phyloP scores from a whole-genome alignment of 2,113 vertebrate genomes.

The Odocoileus virginianus region DNA sequence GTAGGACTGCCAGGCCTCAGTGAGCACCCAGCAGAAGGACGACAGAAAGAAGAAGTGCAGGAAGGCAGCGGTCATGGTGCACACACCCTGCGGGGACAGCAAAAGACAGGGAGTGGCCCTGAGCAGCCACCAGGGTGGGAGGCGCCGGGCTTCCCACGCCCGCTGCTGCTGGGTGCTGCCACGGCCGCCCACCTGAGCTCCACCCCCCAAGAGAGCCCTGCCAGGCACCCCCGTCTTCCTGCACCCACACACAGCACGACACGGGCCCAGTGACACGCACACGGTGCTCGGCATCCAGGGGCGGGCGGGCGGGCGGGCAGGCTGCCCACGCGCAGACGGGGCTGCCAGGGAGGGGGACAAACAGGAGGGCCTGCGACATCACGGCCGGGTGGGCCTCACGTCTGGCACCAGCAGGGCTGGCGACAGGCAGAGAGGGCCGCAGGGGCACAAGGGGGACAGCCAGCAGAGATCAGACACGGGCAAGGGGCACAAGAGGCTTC shows the following conservation, averaged over 20 bases:
- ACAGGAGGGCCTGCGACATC: conserved; percentile 31
- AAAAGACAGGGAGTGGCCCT: background rate
- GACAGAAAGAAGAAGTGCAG: conserved; percentile 99
- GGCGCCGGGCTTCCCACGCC: conserved; percentile 33
- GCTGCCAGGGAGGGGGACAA: conserved; percentile 8
- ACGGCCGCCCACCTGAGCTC: conserved; percentile 5
- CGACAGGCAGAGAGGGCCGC: background rate
- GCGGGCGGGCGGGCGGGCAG: conserved; percentile 56
- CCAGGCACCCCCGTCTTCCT: conserved; percentile 66
- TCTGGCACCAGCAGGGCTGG: background rate
- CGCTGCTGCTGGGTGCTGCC: background rate
- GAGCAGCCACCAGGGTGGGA: conserved; percentile 28
- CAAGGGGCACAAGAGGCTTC: background rate
- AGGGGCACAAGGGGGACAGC: background rate
- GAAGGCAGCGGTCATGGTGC: conserved; percentile 97
- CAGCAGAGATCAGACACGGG: background rate
- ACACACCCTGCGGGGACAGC: conserved; percentile 85
- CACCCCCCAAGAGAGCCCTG: conserved; percentile 46
- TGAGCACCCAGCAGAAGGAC: conserved; percentile 99
- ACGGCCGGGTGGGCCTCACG: background rate
- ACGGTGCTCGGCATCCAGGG: conserved; percentile 56
- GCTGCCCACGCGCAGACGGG: conserved; percentile 40
- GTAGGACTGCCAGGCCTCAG: conserved; percentile 99
- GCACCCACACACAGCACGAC: conserved; percentile 73
- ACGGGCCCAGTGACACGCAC: conserved; percentile 68